Conservation (phyloP, 1,140 invertebrate genomes). For the Microplitis demolitor region DNA sequence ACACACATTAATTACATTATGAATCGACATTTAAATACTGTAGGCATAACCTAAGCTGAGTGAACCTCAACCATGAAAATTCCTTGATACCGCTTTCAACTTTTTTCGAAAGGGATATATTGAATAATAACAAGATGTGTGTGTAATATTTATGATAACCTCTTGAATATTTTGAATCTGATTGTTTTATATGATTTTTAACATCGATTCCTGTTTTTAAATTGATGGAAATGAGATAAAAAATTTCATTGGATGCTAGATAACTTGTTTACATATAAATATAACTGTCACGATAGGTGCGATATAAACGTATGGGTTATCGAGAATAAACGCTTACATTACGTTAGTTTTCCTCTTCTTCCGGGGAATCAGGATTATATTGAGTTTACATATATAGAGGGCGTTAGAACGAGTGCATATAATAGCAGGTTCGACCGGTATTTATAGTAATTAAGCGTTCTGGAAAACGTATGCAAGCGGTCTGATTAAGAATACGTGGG, state of each 20-base stretch:
- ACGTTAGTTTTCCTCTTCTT: background rate
- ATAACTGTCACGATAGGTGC: background rate
- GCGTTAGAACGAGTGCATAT: background rate
- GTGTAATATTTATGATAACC: background rate
- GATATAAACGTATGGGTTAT: background rate
- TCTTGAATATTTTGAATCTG: background rate
- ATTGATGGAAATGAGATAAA: background rate
- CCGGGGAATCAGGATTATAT: background rate
- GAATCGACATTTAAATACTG: no score
- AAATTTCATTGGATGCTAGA: background rate
- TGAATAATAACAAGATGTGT: no score
- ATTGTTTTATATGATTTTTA: background rate
- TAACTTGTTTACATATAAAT: background rate
- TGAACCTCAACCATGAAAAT: background rate
- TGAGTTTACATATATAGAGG: background rate
- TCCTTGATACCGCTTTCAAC: background rate
- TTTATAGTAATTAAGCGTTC: constrained; percentile 13
- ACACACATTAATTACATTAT: no score
- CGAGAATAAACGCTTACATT: background rate
- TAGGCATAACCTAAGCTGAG: background rate
- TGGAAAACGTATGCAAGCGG: constrained; percentile 2
- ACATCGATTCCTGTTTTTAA: background rate
- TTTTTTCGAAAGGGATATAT: background rate
- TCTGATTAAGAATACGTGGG: constrained; percentile 16
- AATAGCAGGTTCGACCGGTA: background rate